Base-by-base conservation (phyloP, 2,888 invertebrate species). In the Pandemis heparana region DNA sequence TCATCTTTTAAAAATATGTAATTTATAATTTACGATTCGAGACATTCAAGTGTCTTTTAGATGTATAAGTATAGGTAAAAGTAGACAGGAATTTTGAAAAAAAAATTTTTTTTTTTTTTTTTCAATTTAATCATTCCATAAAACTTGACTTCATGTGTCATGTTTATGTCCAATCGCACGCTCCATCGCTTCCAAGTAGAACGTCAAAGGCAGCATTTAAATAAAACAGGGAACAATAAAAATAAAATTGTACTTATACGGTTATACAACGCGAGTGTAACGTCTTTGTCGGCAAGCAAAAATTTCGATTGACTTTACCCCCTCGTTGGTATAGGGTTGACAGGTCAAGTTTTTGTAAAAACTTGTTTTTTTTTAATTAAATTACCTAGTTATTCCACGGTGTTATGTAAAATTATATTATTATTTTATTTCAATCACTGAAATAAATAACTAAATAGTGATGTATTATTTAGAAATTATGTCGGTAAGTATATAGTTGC, bases 271-370 rank as follows among this genome's bases (percentile, higher is more conserved):
- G 51, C 59, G 41, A 69, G 48, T 73, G 48, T 73, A 59, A 68
- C 65, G 56, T 72, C 56, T 64, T 64, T 41, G 66, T 41, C 39
- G 60, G 60, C 18, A 65, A 32, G 74, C 71, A 64, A 71, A 75
- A 72, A 75, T 75, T 69, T 69, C 75, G 75, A 75, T 75, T 72
- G 72, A 68, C 74, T 76, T 38, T 64, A 64, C 72, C 72, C 75
- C 64, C 41, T 73, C 16, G 10, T 14, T 7, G 43, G 12, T n/a
- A 10, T 63, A 73, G 73, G 73, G 73, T 48, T 73, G 62, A 46
- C 59, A 32, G n/a, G 63, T 16, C 6, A 3, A 23, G 7, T 56
- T 10, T 23, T 56, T 56, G 14, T 46, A 14, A 46, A 23, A 63
- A 46, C 43, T 10, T 10, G 7, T 2, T 5, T 41, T 7, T 41